phyloP scores from a whole-genome alignment of 37 sponge, comb jelly and placozoan genomes.

The Dysidea cf. avara region DNA sequence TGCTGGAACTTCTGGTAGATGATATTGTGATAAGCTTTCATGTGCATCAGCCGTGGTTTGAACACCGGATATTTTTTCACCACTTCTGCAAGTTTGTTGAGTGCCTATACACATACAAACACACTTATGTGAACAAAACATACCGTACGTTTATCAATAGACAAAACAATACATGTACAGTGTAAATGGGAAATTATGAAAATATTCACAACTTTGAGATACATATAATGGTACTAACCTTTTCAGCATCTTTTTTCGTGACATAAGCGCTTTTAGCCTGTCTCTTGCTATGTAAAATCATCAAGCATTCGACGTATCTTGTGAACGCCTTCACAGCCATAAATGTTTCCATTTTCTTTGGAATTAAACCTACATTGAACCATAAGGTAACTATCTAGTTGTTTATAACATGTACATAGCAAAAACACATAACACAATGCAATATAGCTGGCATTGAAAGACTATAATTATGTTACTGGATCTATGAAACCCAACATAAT shows the following conservation, averaged over 20 bases:
- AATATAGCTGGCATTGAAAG: too few relatives aligned
- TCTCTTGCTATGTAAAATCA: conserved; percentile 27
- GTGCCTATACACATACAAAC: conserved; percentile 3
- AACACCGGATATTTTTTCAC: conserved; percentile 17
- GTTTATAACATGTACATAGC: neutral
- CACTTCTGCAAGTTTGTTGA: conserved; percentile 29
- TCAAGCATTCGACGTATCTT: conserved; percentile 50
- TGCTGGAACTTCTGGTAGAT: too few relatives aligned
- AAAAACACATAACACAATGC: too few relatives aligned
- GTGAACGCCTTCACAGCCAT: conserved; percentile 42
- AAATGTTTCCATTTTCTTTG: conserved; percentile 42
- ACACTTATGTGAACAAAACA: too few relatives aligned
- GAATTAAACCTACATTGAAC: conserved; percentile 30
- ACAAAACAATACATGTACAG: too few relatives aligned
- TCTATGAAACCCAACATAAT: too few relatives aligned
- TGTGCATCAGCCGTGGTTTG: conserved; percentile 20
- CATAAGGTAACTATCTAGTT: neutral
- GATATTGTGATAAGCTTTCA: conserved; percentile 30
- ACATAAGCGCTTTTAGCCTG: neutral
- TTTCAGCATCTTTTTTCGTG: conserved; percentile 3
- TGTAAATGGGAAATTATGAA: too few relatives aligned
- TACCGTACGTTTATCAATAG: too few relatives aligned
- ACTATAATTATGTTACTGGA: too few relatives aligned
- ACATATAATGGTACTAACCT: conserved; percentile 11
- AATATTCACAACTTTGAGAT: neutral